Percentiles rank a stretch among this genome's conserved stretches.
Evolutionary conservation across 2,113 vertebrate genomes (phyloP).

Genomic region (Nibea albiflora): DNA sequence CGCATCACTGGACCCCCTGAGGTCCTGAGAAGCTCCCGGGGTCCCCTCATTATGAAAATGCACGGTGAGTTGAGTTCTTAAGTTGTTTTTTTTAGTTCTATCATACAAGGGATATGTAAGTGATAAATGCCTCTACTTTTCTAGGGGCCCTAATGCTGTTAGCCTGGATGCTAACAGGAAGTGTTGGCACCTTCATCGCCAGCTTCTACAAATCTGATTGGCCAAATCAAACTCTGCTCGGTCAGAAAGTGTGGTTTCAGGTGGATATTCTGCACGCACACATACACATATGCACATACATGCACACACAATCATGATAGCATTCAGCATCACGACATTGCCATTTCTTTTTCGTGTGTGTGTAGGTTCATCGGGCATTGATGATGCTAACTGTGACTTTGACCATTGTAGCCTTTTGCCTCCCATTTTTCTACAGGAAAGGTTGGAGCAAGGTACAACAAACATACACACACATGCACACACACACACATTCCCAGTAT

Average conservation of each 20-base stretch:
- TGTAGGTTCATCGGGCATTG: slow-evolving; percentile 87
- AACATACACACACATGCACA: not conserved
- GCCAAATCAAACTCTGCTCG: slow-evolving; percentile 83
- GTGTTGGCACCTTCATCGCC: slow-evolving; percentile 86
- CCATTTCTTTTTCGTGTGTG: slow-evolving; percentile 28
- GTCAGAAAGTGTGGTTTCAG: slow-evolving; percentile 91
- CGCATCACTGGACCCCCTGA: slow-evolving; percentile 38
- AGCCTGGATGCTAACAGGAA: slow-evolving; percentile 89
- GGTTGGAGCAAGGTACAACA: slow-evolving; percentile 86
- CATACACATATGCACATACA: no score
- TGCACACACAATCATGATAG: not conserved
- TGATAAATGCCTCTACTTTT: not conserved
- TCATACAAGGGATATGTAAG: not conserved
- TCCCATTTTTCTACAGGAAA: slow-evolving; percentile 89
- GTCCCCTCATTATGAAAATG: slow-evolving; percentile 41
- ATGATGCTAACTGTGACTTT: slow-evolving; percentile 85
- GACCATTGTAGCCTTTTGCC: slow-evolving; percentile 83
- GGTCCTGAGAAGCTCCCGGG: slow-evolving; percentile 24
- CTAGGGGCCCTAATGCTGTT: slow-evolving; percentile 88
- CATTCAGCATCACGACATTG: not conserved
- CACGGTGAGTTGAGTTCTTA: slow-evolving; percentile 38
- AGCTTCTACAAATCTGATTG: slow-evolving; percentile 89
- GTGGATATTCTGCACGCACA: not conserved
- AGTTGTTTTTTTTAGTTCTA: no score
- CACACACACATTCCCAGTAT: not conserved